Base-by-base conservation (phyloP, 2,797 vertebrate genomes). In the Craterocephalus amniculus region DNA sequence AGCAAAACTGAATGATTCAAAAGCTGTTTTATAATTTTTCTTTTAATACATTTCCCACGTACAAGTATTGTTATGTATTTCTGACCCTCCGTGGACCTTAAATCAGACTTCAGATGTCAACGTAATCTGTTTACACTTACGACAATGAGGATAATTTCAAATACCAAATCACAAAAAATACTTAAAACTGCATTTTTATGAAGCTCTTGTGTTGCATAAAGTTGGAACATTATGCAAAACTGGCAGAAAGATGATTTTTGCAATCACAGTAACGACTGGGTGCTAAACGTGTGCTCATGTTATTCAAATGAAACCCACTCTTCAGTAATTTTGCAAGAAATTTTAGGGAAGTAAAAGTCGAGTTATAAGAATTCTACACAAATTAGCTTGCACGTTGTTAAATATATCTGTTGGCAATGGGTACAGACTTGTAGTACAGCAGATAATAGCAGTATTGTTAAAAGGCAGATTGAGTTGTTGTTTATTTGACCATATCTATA, bases 201-300 rank as follows among this genome's bases (percentile, higher is more conserved):
- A 8, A 20, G 27, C 49, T 45, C 16, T 67, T 27, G 63, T 49
- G 18, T 62, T 62, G 35, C 5, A 6, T 29, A 75, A 74, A 63
- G 60, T 58, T 70, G 10, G 66, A 71, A 49, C 32, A 8, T 74
- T 87, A 14, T 73, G 72, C 65, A 85, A 83, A 63, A 72, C 56
- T 52, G 9, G 2, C 1, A 5, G 14, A 4, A 18, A 40, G n/a
- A 4, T 13, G 18, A 38, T 61, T 87, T 87, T 82, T 66, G 77
- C 68, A 85, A 74, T 55, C 14, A 14, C 43, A 31, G 8, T 18
- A 34, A 4, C 49, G 20, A 71, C 20, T 18, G 13, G 31, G 14
- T 31, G 54, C 36, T 43, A 11, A 29, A 11, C 38, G 5, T 78
- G 9, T 57, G 56, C 16, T 49, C 29, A 22, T 54, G 16, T 60